These are phyloP conservation scores for Phrynocephalus guinanensis DNA, from an alignment of 2,797 vertebrate genomes.

Conservation along the genomic window DNA sequence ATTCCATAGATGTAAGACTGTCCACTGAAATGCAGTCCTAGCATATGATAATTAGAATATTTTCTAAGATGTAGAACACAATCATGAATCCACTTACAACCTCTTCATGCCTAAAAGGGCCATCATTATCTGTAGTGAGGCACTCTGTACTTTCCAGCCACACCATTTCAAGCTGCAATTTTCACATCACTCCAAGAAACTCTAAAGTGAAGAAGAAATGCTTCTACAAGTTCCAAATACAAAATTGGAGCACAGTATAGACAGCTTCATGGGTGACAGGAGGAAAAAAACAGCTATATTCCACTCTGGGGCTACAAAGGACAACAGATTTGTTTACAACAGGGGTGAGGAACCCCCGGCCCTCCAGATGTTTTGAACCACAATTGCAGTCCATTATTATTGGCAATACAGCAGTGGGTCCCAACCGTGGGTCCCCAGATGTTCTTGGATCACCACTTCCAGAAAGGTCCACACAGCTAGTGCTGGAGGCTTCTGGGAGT, in stretches of 20 bases:
- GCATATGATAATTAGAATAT: slow-evolving; percentile 24
- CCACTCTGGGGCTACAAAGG: background rate
- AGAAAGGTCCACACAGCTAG: too few relatives aligned
- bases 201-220: slow-evolving; percentile 17
- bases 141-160: slow-evolving; percentile 8
- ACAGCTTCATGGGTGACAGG: background rate
- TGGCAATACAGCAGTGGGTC: too few relatives aligned
- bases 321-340: background rate
- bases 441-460: too few relatives aligned
- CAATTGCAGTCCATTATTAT: too few relatives aligned
- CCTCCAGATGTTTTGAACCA: too few relatives aligned
- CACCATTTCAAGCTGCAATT: slow-evolving; percentile 18
- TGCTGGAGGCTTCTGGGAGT: too few relatives aligned
- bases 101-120: slow-evolving; percentile 25
- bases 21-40: slow-evolving; percentile 3
- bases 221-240: background rate
- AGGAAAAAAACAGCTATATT: background rate
- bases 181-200: slow-evolving; percentile 4
- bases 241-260: background rate
- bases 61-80: slow-evolving; percentile 10
- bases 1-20: slow-evolving; percentile 17
- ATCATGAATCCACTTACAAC: slow-evolving; percentile 37
- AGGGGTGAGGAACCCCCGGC: background rate
- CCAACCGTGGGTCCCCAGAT: too few relatives aligned
- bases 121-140: background rate